Evolutionary conservation across 2,113 vertebrate species (phyloP).

Genomic region (Petrocephalus zakoni): DNA sequence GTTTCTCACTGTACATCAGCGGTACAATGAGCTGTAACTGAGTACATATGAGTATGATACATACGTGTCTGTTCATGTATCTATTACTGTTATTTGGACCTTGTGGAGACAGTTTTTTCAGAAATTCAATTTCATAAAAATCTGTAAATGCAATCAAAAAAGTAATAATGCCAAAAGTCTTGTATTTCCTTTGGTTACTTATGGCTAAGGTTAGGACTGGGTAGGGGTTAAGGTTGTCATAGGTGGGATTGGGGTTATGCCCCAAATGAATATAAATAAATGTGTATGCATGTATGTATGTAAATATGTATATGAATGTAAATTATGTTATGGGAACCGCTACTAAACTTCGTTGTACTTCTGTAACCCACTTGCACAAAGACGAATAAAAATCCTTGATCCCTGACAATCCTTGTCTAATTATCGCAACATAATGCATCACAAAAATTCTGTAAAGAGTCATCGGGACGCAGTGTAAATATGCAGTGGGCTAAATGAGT

Average conservation of each 20-base stretch:
- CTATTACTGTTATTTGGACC: neutral
- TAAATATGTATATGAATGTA: neutral
- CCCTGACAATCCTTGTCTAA: neutral
- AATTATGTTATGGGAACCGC: neutral
- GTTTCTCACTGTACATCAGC: neutral
- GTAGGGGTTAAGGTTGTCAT: neutral
- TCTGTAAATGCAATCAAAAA: neutral
- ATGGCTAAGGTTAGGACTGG: neutral
- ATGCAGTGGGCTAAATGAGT: slow-evolving; percentile 35
- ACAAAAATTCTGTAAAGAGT: neutral
- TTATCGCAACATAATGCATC: neutral
- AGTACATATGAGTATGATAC: neutral
- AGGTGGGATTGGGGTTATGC: neutral
- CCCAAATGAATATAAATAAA: neutral
- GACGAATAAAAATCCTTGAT: neutral
- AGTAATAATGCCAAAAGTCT: neutral
- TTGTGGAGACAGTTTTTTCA: neutral
- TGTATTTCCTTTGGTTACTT: neutral
- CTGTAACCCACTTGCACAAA: neutral
- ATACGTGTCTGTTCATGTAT: too few relatives aligned
- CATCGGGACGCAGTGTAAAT: neutral
- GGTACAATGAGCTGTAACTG: neutral
- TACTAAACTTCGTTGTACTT: neutral
- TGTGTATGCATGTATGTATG: neutral
- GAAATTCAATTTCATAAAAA: neutral